Evolutionary conservation across 2,113 vertebrate genomes (phyloP).

Genomic region (Aphyosemion australe): DNA sequence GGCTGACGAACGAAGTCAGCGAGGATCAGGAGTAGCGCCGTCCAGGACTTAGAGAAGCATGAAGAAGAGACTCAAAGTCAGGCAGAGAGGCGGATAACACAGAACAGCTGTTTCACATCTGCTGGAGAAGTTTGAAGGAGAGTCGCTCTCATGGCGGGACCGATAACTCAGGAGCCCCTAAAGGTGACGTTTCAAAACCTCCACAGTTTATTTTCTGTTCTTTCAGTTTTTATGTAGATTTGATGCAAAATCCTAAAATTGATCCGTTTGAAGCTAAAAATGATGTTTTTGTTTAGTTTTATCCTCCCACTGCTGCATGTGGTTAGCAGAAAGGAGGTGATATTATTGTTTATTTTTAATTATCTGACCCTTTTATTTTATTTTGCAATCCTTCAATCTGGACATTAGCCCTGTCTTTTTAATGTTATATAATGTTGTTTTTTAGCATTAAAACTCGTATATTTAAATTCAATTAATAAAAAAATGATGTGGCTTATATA

Average conservation of each 20-base stretch:
- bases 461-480: too few relatives aligned
- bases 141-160: conserved; percentile 67
- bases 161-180: conserved; percentile 56
- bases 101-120: conserved; percentile 51
- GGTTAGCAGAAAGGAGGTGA: too few relatives aligned
- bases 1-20: conserved; percentile 34
- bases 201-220: conserved; percentile 1
- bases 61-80: conserved; percentile 22
- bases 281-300: too few relatives aligned
- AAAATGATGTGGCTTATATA: too few relatives aligned
- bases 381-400: not conserved
- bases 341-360: too few relatives aligned
- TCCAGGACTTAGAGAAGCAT: conserved; percentile 31
- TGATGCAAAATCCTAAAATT: too few relatives aligned
- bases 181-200: conserved; percentile 63
- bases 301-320: too few relatives aligned
- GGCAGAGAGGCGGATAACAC: conserved; percentile 28
- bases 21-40: conserved; percentile 20
- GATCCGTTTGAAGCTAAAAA: too few relatives aligned
- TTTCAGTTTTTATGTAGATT: too few relatives aligned
- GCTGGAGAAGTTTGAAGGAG: conserved; percentile 66
- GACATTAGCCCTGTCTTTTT: too few relatives aligned
- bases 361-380: not conserved
- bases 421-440: too few relatives aligned
- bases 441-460: too few relatives aligned